phyloP scores from a whole-genome alignment of 1,140 invertebrate genomes.

The Eueides isabella region DNA sequence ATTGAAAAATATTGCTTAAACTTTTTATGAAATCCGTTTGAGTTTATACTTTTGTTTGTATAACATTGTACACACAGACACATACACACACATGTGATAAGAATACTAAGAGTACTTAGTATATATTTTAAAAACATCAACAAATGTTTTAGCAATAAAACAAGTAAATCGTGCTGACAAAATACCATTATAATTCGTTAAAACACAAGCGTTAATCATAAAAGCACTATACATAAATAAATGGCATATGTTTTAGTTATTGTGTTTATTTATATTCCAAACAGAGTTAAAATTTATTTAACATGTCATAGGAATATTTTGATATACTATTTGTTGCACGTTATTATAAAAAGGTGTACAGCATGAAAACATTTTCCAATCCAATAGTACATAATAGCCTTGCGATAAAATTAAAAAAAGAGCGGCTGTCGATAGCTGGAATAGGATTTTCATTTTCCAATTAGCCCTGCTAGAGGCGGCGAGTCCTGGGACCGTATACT shows the following conservation, averaged over 20 bases:
- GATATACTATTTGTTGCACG: background rate
- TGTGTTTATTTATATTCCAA: background rate
- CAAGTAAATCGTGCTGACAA: too few species aligned
- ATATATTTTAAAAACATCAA: too few species aligned
- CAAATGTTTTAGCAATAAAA: too few species aligned
- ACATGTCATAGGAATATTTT: background rate
- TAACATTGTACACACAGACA: too few species aligned
- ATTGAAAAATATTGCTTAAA: background rate
- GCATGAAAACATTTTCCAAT: slow-evolving; percentile 24
- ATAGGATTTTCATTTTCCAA: slow-evolving; percentile 62
- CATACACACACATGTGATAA: too few species aligned
- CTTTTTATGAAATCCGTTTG: too few species aligned
- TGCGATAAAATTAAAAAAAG: slow-evolving; percentile 36
- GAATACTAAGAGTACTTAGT: too few species aligned
- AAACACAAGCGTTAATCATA: too few species aligned
- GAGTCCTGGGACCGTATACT: slow-evolving; percentile 8
- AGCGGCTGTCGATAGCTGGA: slow-evolving; percentile 42
- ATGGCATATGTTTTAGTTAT: background rate
- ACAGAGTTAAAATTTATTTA: background rate
- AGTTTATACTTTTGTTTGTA: too few species aligned
- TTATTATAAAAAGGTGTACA: slow-evolving; percentile 20
- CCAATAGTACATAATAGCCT: slow-evolving; percentile 29
- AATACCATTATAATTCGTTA: too few species aligned
- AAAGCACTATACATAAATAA: too few species aligned
- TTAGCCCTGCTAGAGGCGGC: slow-evolving; percentile 41